Conservation (phyloP, 2,888 invertebrate genomes). For the Neoscelio sp. region DNA sequence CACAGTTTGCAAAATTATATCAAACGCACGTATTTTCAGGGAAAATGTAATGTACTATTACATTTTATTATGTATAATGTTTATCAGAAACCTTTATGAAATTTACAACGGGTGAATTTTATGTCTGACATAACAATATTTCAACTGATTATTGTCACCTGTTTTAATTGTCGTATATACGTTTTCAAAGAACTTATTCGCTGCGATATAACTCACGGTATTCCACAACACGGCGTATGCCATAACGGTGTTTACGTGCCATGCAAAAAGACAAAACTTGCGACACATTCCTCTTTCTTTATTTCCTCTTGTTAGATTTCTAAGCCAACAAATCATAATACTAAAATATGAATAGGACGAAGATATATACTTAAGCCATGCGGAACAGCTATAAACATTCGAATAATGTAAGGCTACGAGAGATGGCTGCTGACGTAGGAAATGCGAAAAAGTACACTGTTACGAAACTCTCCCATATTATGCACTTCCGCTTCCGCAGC, state of each 20-base stretch:
- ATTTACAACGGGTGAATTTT: no score
- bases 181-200: no score
- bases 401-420: slow-evolving; percentile 45
- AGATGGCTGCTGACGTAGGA: slow-evolving; percentile 53
- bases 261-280: neutral
- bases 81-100: no score
- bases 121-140: no score
- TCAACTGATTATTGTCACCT: no score
- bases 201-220: no score
- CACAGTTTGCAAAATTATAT: no score
- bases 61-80: no score
- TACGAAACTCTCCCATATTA: slow-evolving; percentile 41
- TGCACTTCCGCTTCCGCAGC: slow-evolving; percentile 45
- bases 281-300: neutral
- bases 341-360: slow-evolving; percentile 34
- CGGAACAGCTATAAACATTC: slow-evolving; percentile 44
- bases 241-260: neutral
- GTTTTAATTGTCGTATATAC: no score
- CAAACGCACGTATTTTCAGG: no score
- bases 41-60: no score
- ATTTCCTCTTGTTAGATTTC: slow-evolving; percentile 3
- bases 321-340: slow-evolving; percentile 41
- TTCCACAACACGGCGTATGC: no score
- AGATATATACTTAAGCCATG: slow-evolving; percentile 30
- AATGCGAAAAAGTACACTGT: slow-evolving; percentile 56